Evolutionary conservation across 1,140 invertebrate genomes (phyloP).

Genomic region (Bombus waltoni): DNA sequence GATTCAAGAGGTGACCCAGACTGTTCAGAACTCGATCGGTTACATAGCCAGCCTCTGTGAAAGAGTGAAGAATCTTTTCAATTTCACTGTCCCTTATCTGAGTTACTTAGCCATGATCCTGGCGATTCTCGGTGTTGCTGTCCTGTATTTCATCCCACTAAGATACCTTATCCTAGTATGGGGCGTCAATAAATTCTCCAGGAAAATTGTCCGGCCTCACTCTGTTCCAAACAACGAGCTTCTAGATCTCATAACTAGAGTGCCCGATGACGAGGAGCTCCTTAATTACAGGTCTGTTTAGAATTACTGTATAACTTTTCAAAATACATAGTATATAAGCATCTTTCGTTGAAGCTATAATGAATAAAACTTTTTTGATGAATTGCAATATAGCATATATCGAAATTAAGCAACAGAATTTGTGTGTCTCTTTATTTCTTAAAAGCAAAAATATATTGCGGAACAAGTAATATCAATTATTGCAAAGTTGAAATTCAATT

Average conservation of each 20-base stretch:
- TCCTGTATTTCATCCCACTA: conserved; percentile 96
- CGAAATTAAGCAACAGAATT: no score
- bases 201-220: conserved; percentile 96
- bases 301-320: not conserved
- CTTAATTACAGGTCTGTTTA: conserved; percentile 84
- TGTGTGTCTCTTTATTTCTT: no score
- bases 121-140: conserved; percentile 86
- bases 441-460: no score
- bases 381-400: no score
- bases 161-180: conserved; percentile 96
- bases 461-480: no score
- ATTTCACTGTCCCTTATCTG: conserved; percentile 98
- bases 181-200: conserved; percentile 98
- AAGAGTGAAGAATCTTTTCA: conserved; percentile 97
- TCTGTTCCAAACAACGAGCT: conserved; percentile 99
- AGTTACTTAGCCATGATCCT: conserved; percentile 95
- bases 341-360: not conserved
- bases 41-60: conserved; percentile 96
- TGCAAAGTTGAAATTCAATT: no score
- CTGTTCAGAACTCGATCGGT: conserved; percentile 96
- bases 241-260: conserved; percentile 96
- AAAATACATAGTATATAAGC: no score
- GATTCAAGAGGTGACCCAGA: conserved; percentile 97
- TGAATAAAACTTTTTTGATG: not conserved
- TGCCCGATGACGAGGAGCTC: conserved; percentile 97